These are phyloP conservation scores for Macropus fuliginosus DNA, from an alignment of 2,797 vertebrate genomes.

Conservation along the genomic window DNA sequence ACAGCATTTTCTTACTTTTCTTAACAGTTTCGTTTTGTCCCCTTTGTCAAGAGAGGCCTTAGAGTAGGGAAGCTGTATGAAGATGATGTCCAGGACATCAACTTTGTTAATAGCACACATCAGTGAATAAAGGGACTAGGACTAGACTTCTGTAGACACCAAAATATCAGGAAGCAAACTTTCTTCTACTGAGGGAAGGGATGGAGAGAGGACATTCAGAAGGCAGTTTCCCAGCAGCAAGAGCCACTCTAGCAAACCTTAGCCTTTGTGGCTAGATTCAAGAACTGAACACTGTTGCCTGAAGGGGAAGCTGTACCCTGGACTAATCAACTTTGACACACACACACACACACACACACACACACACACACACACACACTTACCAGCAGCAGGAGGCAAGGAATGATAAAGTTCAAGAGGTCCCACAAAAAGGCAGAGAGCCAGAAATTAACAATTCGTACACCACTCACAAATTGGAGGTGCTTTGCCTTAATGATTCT, in stretches of 20 bases:
- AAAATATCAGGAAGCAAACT: neutral
- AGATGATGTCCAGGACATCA: neutral
- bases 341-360: no score
- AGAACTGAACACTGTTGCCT: neutral
- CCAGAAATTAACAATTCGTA: slow-evolving; percentile 95
- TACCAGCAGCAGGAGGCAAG: slow-evolving; percentile 95
- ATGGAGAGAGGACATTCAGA: neutral
- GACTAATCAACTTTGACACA: slow-evolving; percentile 12
- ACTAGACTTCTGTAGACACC: neutral
- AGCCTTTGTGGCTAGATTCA: neutral
- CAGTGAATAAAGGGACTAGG: slow-evolving; percentile 5
- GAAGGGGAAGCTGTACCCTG: neutral
- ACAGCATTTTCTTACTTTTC: neutral
- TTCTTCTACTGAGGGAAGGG: slow-evolving; percentile 4
- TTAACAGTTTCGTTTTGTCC: neutral
- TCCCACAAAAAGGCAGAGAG: slow-evolving; percentile 96
- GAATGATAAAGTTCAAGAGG: slow-evolving; percentile 93
- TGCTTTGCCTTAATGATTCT: slow-evolving; percentile 94
- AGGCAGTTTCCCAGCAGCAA: neutral
- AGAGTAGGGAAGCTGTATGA: neutral
- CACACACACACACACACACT: slow-evolving; percentile 75
- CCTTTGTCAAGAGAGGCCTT: neutral
- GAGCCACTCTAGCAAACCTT: neutral
- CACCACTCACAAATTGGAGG: slow-evolving; percentile 94
- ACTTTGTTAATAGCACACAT: neutral